A percentile compares a stretch with the other conserved stretches of the same genome.
These are phyloP conservation scores for Hycleus cichorii DNA, from an alignment of 1,140 invertebrate genomes.

Conservation along the genomic window DNA sequence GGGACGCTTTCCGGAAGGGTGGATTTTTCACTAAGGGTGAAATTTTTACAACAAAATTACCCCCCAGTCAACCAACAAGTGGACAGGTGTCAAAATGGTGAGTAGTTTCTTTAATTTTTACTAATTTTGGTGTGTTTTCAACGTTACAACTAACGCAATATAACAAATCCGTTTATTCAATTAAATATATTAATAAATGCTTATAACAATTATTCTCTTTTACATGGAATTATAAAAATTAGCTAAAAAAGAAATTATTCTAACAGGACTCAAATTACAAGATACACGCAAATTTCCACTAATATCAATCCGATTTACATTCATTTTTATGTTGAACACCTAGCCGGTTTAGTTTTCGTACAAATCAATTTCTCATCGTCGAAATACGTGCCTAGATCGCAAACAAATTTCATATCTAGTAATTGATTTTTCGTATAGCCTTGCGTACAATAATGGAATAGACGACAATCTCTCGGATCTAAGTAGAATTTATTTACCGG, in stretches of 20 bases:
- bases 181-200: slow-evolving; percentile 35
- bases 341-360: slow-evolving; percentile 35
- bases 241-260: slow-evolving; percentile 6
- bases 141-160: slow-evolving; percentile 9
- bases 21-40: no score
- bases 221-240: slow-evolving; percentile 17
- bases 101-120: no score
- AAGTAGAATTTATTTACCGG: slow-evolving; percentile 51
- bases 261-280: slow-evolving; percentile 3
- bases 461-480: slow-evolving; percentile 49
- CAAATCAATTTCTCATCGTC: slow-evolving; percentile 49
- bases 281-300: neutral
- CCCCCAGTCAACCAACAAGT: no score
- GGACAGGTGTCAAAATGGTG: no score
- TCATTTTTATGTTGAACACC: slow-evolving; percentile 27
- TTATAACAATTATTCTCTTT: slow-evolving; percentile 29
- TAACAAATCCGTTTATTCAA: slow-evolving; percentile 26
- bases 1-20: no score
- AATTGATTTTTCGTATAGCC: slow-evolving; percentile 50
- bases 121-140: neutral
- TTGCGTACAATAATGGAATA: slow-evolving; percentile 54
- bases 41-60: no score
- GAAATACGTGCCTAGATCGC: slow-evolving; percentile 50
- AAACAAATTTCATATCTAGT: slow-evolving; percentile 53
- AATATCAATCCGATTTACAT: no score